Evolutionary conservation across 37 sponge, comb jelly and placozoan species (phyloP).

Genomic region (Cliona cf. orientalis): DNA sequence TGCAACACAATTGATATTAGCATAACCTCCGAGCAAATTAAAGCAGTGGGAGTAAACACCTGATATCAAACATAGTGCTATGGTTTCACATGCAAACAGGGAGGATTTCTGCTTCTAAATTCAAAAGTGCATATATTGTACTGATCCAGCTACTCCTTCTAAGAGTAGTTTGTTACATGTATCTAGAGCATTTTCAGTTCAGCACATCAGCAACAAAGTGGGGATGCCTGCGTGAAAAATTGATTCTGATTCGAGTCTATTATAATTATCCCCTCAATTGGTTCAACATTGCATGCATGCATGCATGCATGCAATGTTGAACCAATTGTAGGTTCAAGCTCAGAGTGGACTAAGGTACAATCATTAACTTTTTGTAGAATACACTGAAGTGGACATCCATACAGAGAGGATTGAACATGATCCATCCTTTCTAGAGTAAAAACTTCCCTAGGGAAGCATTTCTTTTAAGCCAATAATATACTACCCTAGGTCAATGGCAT

Average conservation of each 20-base stretch:
- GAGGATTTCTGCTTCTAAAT: slow-evolving; percentile 72
- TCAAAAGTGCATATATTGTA: too few species aligned
- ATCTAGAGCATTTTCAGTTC: too few species aligned
- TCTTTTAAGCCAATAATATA: slow-evolving; percentile 25
- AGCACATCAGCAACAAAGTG: slow-evolving; percentile 53
- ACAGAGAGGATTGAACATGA: slow-evolving; percentile 40
- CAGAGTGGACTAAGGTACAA: slow-evolving; percentile 16
- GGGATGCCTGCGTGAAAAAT: slow-evolving; percentile 61
- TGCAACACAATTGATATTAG: not conserved
- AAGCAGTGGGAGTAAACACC: slow-evolving; percentile 35
- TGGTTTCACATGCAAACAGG: slow-evolving; percentile 68
- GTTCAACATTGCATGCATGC: not conserved
- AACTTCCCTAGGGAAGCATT: not conserved
- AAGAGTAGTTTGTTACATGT: too few species aligned
- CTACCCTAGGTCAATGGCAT: slow-evolving; percentile 61
- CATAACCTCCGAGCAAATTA: slow-evolving; percentile 10
- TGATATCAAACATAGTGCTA: slow-evolving; percentile 47
- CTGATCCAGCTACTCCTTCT: too few species aligned
- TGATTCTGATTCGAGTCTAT: slow-evolving; percentile 24
- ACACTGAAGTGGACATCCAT: slow-evolving; percentile 38
- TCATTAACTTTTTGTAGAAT: slow-evolving; percentile 52
- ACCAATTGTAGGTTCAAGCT: too few species aligned
- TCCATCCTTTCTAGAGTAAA: slow-evolving; percentile 13
- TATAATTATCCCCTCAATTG: not conserved
- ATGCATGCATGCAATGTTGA: too few species aligned